Percentiles rank a stretch among this genome's conserved stretches.
Conservation (phyloP, 2,797 vertebrate species). For the Peromyscus nudipes region DNA sequence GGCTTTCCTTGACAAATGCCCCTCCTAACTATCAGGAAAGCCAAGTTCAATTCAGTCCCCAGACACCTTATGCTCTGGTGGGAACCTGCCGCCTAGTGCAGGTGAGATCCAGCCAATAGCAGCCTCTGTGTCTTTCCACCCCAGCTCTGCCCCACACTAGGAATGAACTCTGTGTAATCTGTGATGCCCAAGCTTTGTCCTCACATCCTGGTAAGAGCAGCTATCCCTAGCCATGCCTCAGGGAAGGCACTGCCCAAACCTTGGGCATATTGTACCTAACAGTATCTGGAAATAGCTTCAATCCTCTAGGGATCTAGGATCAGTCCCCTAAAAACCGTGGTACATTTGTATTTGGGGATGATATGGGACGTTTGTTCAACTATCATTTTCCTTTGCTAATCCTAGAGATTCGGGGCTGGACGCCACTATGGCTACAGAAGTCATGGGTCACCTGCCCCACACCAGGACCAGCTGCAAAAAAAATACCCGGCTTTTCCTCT, state of each 20-base stretch:
- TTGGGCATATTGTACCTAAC: too few species aligned
- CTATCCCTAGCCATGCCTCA: accelerated
- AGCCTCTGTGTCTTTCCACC: not conserved
- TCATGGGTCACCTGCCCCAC: not conserved
- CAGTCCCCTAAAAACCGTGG: not conserved
- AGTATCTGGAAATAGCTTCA: not conserved
- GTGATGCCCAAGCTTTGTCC: not conserved
- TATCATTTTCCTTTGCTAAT: not conserved
- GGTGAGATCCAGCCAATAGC: not conserved
- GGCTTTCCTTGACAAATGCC: not conserved
- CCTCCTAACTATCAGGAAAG: not conserved
- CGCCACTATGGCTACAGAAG: accelerated
- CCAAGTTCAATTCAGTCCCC: not conserved
- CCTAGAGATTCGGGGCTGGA: not conserved
- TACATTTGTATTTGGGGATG: not conserved
- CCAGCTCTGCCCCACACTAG: not conserved
- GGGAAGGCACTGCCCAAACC: too few species aligned
- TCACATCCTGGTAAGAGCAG: not conserved
- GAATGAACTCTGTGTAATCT: not conserved
- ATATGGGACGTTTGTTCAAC: not conserved
- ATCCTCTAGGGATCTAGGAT: not conserved
- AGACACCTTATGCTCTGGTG: too few species aligned
- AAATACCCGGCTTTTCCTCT: accelerated
- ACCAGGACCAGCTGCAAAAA: not conserved
- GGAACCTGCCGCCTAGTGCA: not conserved